Conservation (phyloP, 2,888 invertebrate genomes). For the Eupithecia vulgata region DNA sequence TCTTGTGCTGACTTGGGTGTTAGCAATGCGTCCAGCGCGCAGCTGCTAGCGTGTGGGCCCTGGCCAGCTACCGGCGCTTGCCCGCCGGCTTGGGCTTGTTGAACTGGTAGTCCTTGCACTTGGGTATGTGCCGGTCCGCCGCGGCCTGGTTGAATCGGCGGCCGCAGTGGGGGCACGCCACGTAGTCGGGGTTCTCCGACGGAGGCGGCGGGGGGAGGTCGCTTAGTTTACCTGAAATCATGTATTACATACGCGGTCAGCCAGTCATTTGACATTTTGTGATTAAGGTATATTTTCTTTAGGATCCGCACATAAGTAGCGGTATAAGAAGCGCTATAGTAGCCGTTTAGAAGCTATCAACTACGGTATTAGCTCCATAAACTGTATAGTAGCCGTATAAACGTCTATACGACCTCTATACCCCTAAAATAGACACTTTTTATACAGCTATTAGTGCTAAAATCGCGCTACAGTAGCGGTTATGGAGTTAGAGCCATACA, state of each 20-base stretch:
- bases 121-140: conserved; percentile 96
- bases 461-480: no score
- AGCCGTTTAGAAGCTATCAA: no score
- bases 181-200: conserved; percentile 94
- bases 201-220: conserved; percentile 96
- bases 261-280: background rate
- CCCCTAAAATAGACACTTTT: no score
- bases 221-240: conserved; percentile 85
- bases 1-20: conserved; percentile 11
- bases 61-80: conserved; percentile 64
- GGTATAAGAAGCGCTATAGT: no score
- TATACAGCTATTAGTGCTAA: no score
- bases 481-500: no score
- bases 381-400: no score
- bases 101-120: conserved; percentile 92
- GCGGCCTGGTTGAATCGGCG: conserved; percentile 93
- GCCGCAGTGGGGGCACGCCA: conserved; percentile 94
- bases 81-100: conserved; percentile 87
- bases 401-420: no score
- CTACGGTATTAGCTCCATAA: no score
- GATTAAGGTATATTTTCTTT: background rate
- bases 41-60: background rate
- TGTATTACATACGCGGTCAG: background rate
- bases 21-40: background rate
- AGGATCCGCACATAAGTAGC: background rate